Base-by-base conservation (phyloP, 2,797 vertebrate genomes). In the Streptopelia turtur region DNA sequence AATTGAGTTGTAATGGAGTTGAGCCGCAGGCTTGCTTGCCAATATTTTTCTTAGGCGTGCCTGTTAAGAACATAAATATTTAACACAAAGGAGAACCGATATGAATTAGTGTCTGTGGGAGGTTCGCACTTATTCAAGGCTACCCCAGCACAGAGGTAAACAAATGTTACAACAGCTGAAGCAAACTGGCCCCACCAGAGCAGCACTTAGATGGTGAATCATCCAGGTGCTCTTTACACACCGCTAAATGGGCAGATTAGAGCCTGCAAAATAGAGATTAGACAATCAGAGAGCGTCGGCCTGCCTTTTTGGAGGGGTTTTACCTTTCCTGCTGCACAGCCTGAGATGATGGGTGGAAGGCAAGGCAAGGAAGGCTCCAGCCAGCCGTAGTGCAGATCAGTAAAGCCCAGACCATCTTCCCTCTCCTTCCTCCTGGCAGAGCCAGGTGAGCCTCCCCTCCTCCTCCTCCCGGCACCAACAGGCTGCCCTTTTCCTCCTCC, bases 11-110 rank as follows among this genome's bases (percentile, higher is more conserved):
- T 65, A 64, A 49, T 93, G 83, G 66, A 43, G 50, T 68, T 56
- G 94, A 88, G 77, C 83, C 45, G 76, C 57, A 13, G 76, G 63
- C 63, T 92, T 35, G 2, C 70, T 84, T 28, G 95, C 56, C 88
- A 47, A 75, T 95, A 37, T 93, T 96, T 96, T 94, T 83, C 93
- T 93, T 94, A 90, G 94, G 95, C 74, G 86, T 87, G 94, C 72
- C 82, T 79, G 65, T 93, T 72, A 91, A 49, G 69, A 80, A n/a
- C 71, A 80, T 94, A 76, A 90, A 85, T 92, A 89, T 92, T 92
- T 85, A 83, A 95, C 84, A 77, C 82, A 50, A 75, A 87, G 86
- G 90, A 95, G 96, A 91, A 55, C 79, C 28, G 33, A 83, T 94
- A 93, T 80, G 88, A 95, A 94, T 93, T 94, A 80, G 81, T 56